These are phyloP conservation scores for Tigriopus californicus DNA, from an alignment of 2,888 invertebrate species.

Conservation along the genomic window DNA sequence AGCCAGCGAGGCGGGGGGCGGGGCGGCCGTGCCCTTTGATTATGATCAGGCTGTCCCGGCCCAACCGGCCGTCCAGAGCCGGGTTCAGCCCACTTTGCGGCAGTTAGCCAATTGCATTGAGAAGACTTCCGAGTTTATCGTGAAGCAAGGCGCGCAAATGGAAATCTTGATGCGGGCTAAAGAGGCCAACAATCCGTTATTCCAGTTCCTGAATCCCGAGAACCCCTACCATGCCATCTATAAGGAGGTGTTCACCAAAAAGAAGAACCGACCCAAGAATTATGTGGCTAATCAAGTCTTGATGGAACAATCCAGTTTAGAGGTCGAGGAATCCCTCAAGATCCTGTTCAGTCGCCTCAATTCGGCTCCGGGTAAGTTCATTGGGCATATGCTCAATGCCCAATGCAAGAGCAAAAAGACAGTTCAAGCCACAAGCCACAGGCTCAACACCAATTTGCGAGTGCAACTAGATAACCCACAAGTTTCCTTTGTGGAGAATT, in stretches of 20 bases:
- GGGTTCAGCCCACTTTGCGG: slow-evolving; percentile 25
- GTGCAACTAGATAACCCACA: too few relatives aligned
- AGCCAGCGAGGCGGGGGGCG: neutral
- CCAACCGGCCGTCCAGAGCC: neutral
- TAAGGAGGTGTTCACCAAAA: slow-evolving; percentile 33
- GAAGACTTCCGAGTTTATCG: slow-evolving; percentile 71
- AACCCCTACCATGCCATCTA: slow-evolving; percentile 71
- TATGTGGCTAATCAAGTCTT: neutral
- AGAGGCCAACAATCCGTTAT: slow-evolving; percentile 77
- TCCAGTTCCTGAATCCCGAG: slow-evolving; percentile 74
- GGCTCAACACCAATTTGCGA: too few relatives aligned
- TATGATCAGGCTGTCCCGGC: neutral
- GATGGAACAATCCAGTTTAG: slow-evolving; percentile 15
- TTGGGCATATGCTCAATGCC: too few relatives aligned
- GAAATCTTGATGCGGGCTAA: slow-evolving; percentile 94
- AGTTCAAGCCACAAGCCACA: too few relatives aligned
- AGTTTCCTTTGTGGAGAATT: too few relatives aligned
- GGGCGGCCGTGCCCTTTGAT: neutral
- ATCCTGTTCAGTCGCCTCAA: slow-evolving; percentile 19
- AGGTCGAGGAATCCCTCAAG: slow-evolving; percentile 18
- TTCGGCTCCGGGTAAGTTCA: slow-evolving; percentile 19
- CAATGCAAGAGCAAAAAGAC: too few relatives aligned
- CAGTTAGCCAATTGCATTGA: slow-evolving; percentile 86
- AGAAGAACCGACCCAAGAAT: slow-evolving; percentile 17
- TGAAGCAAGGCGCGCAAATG: slow-evolving; percentile 84